Evolutionary conservation across 1,140 invertebrate genomes (phyloP).

Genomic region (Aleiodes sp.): DNA sequence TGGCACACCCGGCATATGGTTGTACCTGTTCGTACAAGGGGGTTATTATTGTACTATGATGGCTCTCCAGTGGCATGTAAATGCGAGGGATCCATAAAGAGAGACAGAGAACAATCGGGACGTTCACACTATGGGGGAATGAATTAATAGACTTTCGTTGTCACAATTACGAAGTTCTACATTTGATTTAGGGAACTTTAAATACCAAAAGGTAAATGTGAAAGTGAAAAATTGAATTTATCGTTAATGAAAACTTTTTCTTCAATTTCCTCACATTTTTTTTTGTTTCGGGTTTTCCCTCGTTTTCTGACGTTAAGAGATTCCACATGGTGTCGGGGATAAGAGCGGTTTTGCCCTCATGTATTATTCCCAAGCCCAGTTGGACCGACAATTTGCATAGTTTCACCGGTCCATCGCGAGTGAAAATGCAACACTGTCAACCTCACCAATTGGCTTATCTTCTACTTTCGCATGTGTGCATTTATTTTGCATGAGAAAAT

Average conservation of each 20-base stretch:
- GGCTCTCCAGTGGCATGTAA: constrained; percentile 49
- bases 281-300: not conserved
- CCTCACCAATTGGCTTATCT: constrained; percentile 29
- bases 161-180: no score
- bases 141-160: no score
- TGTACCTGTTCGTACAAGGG: constrained; percentile 61
- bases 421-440: constrained; percentile 31
- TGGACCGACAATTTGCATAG: constrained; percentile 37
- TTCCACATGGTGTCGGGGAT: not conserved
- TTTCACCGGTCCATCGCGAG: constrained; percentile 37
- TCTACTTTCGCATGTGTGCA: not conserved
- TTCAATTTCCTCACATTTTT: no score
- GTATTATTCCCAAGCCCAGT: constrained; percentile 34
- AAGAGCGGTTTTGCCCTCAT: constrained; percentile 34
- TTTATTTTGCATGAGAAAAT: no score
- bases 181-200: no score
- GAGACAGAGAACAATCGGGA: no score
- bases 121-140: no score
- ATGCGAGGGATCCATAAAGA: not conserved
- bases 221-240: no score
- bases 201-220: no score
- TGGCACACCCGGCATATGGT: constrained; percentile 56
- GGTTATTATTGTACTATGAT: constrained; percentile 61
- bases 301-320: no score
- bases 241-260: no score